These are phyloP conservation scores for Archaeoteleia sp. DNA, from an alignment of 2,888 invertebrate genomes.

Conservation along the genomic window DNA sequence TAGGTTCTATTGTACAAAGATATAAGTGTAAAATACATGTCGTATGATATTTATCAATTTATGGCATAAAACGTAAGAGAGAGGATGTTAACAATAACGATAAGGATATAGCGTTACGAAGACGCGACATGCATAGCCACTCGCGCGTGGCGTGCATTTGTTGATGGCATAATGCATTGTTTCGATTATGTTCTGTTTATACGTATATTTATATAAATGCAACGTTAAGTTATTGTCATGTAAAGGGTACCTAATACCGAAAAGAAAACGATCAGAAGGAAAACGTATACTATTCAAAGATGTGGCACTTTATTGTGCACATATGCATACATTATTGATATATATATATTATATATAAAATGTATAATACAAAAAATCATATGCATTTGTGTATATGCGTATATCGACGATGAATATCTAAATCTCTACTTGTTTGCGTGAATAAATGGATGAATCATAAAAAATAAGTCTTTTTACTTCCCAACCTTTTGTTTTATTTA, in stretches of 20 bases:
- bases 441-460: conserved; percentile 67
- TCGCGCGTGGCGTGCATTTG: conserved; percentile 44
- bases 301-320: conserved; percentile 59
- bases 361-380: conserved; percentile 44
- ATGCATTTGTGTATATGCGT: conserved; percentile 52
- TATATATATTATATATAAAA: conserved; percentile 47
- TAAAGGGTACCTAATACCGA: conserved; percentile 31
- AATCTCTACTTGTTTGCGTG: conserved; percentile 68
- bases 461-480: conserved; percentile 29
- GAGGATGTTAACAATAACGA: neutral
- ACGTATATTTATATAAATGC: conserved; percentile 42
- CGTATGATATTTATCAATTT: neutral
- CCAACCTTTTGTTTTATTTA: too few relatives aligned
- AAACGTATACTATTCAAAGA: conserved; percentile 61
- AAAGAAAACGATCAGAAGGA: conserved; percentile 53
- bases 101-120: conserved; percentile 1
- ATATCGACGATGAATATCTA: conserved; percentile 59
- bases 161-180: conserved; percentile 42
- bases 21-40: conserved; percentile 3
- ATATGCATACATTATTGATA: conserved; percentile 41
- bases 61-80: neutral
- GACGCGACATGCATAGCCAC: conserved; percentile 11
- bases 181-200: conserved; percentile 46
- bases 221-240: conserved; percentile 41
- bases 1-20: conserved; percentile 3